These are phyloP conservation scores for Apistogramma diplotaenia DNA, from an alignment of 2,113 vertebrate species.

Conservation along the genomic window DNA sequence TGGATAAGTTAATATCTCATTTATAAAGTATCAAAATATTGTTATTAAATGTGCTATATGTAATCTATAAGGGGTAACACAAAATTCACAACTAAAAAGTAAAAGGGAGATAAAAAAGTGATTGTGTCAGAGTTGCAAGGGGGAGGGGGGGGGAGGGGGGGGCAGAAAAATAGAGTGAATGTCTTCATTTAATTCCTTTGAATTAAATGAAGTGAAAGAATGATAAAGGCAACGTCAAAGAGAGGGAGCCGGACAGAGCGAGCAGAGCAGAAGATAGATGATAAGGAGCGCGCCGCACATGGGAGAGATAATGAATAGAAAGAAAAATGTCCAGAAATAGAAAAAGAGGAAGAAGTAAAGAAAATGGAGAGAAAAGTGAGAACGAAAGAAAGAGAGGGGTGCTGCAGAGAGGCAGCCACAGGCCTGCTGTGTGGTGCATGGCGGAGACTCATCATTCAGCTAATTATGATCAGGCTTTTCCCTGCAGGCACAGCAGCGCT, in stretches of 20 bases:
- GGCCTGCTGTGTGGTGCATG: conserved; percentile 76
- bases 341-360: conserved; percentile 36
- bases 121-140: conserved; percentile 13
- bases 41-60: background rate
- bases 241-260: conserved; percentile 5
- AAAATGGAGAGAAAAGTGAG: conserved; percentile 45
- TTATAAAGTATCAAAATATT: background rate
- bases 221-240: conserved; percentile 42
- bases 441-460: conserved; percentile 80
- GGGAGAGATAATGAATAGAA: conserved; percentile 52
- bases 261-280: conserved; percentile 26
- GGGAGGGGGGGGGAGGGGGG: background rate
- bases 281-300: conserved; percentile 27
- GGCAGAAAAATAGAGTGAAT: conserved; percentile 19
- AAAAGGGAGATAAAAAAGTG: conserved; percentile 30
- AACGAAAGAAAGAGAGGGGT: conserved; percentile 29
- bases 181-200: conserved; percentile 8
- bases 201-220: conserved; percentile 46
- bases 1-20: background rate
- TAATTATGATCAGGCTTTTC: conserved; percentile 83
- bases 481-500: conserved; percentile 76
- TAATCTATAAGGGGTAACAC: background rate
- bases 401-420: conserved; percentile 61
- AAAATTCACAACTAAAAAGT: conserved; percentile 36
- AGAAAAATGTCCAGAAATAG: conserved; percentile 59